phyloP scores from a whole-genome alignment of 2,888 invertebrate species.

The Amphimallon solstitiale region DNA sequence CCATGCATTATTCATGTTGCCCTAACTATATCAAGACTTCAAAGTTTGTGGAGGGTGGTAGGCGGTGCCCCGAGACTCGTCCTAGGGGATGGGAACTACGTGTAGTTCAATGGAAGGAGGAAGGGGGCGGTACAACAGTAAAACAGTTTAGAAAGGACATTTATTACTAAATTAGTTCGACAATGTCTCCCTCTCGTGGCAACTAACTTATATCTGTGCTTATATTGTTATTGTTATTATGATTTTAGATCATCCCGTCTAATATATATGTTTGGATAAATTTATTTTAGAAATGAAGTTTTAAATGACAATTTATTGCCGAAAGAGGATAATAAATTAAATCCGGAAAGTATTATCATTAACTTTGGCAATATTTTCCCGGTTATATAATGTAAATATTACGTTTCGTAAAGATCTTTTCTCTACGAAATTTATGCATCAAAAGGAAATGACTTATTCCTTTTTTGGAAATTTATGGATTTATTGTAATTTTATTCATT shows the following conservation, averaged over 20 bases:
- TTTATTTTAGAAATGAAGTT: conserved; percentile 9
- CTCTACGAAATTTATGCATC: neutral
- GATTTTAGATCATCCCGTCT: neutral
- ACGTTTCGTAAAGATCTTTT: conserved; percentile 5
- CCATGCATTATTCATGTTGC: conserved; percentile 65
- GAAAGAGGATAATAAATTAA: conserved; percentile 15
- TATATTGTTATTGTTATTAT: conserved; percentile 16
- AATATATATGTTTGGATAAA: neutral
- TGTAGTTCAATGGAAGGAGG: conserved; percentile 18
- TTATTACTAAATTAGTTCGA: conserved; percentile 47
- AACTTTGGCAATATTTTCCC: conserved; percentile 21
- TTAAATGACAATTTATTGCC: conserved; percentile 22
- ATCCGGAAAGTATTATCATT: conserved; percentile 14
- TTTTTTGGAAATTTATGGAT: conserved; percentile 17
- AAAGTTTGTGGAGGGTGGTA: conserved; percentile 54
- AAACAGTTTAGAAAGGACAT: conserved; percentile 45
- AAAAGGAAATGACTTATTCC: conserved; percentile 12
- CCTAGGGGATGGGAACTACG: conserved; percentile 15
- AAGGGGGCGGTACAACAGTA: conserved; percentile 35
- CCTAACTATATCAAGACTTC: conserved; percentile 64
- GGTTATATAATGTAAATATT: conserved; percentile 2
- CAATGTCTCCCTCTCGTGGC: conserved; percentile 40
- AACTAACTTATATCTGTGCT: conserved; percentile 33
- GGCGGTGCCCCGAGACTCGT: neutral
- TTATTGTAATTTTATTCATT: conserved; percentile 23